phyloP scores from a whole-genome alignment of 2,888 invertebrate species.

The Napeogenes inachia region DNA sequence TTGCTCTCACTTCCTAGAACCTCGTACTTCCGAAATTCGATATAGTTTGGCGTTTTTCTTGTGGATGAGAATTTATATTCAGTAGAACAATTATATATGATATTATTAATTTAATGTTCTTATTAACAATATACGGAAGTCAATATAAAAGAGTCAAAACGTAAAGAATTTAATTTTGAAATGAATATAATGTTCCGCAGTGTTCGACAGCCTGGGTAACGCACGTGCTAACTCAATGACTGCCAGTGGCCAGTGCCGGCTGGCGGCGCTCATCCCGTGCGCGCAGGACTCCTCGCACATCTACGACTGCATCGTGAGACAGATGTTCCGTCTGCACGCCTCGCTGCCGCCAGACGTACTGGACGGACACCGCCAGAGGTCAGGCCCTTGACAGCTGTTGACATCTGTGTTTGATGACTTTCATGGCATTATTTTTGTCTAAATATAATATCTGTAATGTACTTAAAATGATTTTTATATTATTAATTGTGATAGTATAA shows the following conservation, averaged over 20 bases:
- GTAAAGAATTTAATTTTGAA: too few species aligned
- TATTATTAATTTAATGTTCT: not conserved
- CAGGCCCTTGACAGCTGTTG: not conserved
- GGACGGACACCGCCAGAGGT: slow-evolving; percentile 90
- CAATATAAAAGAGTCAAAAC: too few species aligned
- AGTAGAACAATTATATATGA: not conserved
- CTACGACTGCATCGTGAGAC: slow-evolving; percentile 97
- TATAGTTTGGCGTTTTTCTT: too few species aligned
- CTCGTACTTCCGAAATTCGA: too few species aligned
- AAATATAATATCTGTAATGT: too few species aligned
- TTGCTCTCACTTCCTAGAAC: too few species aligned
- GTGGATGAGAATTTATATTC: too few species aligned
- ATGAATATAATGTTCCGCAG: slow-evolving; percentile 59
- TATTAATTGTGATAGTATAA: not conserved
- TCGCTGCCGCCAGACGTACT: slow-evolving; percentile 93
- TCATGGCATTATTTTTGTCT: not conserved
- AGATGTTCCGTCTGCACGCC: slow-evolving; percentile 96
- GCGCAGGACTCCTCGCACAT: slow-evolving; percentile 96
- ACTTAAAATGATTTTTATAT: too few species aligned
- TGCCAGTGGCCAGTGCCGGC: slow-evolving; percentile 95
- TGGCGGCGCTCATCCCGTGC: slow-evolving; percentile 96
- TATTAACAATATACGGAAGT: too few species aligned
- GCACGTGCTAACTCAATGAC: slow-evolving; percentile 98
- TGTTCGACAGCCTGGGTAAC: slow-evolving; percentile 95
- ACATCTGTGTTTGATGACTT: not conserved